Percentiles rank a stretch among this genome's conserved stretches.
Conservation (phyloP, 2,797 vertebrate species). For the Sparus aurata region DNA sequence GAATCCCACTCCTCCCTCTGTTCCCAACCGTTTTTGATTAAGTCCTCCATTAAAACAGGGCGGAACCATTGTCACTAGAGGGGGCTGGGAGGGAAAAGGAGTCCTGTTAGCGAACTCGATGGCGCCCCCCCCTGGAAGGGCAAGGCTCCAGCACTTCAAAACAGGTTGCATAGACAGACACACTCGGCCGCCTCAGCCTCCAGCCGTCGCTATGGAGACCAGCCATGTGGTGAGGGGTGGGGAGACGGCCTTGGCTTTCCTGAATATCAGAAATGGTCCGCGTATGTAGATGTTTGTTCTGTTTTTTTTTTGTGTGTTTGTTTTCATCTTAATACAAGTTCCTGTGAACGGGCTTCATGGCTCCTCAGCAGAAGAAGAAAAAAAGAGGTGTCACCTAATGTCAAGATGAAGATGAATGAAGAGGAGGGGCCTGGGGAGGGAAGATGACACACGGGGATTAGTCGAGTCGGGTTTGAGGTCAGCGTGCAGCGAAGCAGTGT, state of each 20-base stretch:
- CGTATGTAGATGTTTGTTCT: constrained; percentile 61
- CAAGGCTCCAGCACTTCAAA: constrained; percentile 90
- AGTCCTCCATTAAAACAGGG: constrained; percentile 89
- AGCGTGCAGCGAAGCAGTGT: neutral
- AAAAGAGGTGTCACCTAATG: constrained; percentile 81
- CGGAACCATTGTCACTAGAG: constrained; percentile 85
- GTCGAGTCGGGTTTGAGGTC: neutral
- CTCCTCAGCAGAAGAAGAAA: constrained; percentile 88
- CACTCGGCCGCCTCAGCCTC: constrained; percentile 92
- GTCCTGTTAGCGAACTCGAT: constrained; percentile 88
- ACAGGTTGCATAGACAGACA: constrained; percentile 98
- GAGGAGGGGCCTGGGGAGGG: constrained; percentile 91
- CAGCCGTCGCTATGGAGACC: constrained; percentile 94
- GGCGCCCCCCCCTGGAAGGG: constrained; percentile 88
- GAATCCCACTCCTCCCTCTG: constrained; percentile 79
- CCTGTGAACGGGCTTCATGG: constrained; percentile 70
- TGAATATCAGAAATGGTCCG: constrained; percentile 97
- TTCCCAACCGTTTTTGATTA: constrained; percentile 76
- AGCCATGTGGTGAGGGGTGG: constrained; percentile 89
- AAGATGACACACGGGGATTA: constrained; percentile 14
- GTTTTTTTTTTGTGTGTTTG: constrained; percentile 45
- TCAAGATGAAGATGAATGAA: constrained; percentile 99
- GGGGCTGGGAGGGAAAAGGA: constrained; percentile 42
- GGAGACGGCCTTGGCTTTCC: constrained; percentile 87
- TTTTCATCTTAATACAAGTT: constrained; percentile 65